These are phyloP conservation scores for Cricetomys ansorgei DNA, from an alignment of 2,113 vertebrate species.

Conservation along the genomic window DNA sequence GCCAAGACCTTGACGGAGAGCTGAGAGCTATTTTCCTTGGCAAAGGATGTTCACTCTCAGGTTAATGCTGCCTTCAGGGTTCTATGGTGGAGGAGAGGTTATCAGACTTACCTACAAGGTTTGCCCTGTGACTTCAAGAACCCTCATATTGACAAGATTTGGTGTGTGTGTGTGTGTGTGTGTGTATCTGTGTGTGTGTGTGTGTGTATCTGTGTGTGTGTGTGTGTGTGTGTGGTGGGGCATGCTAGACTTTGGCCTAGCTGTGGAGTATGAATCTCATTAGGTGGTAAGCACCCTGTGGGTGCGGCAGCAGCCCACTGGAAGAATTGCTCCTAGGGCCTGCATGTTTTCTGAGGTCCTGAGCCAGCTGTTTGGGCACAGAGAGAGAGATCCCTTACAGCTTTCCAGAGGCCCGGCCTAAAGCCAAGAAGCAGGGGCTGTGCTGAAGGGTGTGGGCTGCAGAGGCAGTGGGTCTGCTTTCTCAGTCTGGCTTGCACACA, in stretches of 20 bases:
- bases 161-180: no score
- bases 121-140: neutral
- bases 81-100: neutral
- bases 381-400: neutral
- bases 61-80: neutral
- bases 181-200: no score
- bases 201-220: no score
- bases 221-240: neutral
- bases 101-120: neutral
- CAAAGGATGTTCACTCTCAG: neutral
- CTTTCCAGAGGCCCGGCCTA: no score
- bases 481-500: neutral
- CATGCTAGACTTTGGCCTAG: neutral
- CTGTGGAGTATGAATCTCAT: neutral
- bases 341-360: neutral
- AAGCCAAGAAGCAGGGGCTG: neutral
- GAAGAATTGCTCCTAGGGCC: neutral
- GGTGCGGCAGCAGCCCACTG: neutral
- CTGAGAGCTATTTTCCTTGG: constrained; percentile 26
- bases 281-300: neutral
- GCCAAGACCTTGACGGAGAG: constrained; percentile 6
- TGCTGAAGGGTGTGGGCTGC: neutral
- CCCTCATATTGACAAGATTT: neutral
- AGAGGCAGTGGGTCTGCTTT: neutral
- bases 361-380: neutral